A percentile compares a stretch with the other conserved stretches of the same genome.
phyloP scores from a whole-genome alignment of 2,888 invertebrate genomes.

The Agrochola circellaris region DNA sequence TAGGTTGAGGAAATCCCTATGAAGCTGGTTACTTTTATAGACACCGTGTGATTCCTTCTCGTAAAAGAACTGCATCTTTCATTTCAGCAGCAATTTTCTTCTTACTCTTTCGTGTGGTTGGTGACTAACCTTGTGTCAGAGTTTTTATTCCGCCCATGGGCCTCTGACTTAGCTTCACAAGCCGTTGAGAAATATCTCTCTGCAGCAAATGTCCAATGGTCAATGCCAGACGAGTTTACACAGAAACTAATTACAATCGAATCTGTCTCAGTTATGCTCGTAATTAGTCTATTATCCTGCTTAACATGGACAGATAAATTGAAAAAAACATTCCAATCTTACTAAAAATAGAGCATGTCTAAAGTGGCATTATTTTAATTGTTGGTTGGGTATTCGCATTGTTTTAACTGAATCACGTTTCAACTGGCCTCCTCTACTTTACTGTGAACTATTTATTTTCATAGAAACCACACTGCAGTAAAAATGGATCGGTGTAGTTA shows the following conservation, averaged over 20 bases:
- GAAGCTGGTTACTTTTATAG: background rate
- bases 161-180: too few relatives aligned
- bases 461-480: slow-evolving; percentile 4
- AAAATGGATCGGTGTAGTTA: slow-evolving; percentile 38
- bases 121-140: too few relatives aligned
- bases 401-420: slow-evolving; percentile 5
- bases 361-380: background rate
- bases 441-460: slow-evolving; percentile 5
- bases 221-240: slow-evolving; percentile 26
- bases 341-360: background rate
- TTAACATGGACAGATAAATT: slow-evolving; percentile 7
- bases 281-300: slow-evolving; percentile 18
- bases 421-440: slow-evolving; percentile 14
- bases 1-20: background rate
- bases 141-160: too few relatives aligned
- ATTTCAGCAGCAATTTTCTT: slow-evolving; percentile 3
- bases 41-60: background rate
- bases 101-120: too few relatives aligned
- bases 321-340: background rate
- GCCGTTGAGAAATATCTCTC: background rate
- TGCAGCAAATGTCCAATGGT: background rate
- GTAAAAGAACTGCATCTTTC: background rate
- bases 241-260: slow-evolving; percentile 13
- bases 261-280: slow-evolving; percentile 21
- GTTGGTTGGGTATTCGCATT: background rate